phyloP scores from a whole-genome alignment of 2,797 vertebrate species.

The Xyrichtys novacula region DNA sequence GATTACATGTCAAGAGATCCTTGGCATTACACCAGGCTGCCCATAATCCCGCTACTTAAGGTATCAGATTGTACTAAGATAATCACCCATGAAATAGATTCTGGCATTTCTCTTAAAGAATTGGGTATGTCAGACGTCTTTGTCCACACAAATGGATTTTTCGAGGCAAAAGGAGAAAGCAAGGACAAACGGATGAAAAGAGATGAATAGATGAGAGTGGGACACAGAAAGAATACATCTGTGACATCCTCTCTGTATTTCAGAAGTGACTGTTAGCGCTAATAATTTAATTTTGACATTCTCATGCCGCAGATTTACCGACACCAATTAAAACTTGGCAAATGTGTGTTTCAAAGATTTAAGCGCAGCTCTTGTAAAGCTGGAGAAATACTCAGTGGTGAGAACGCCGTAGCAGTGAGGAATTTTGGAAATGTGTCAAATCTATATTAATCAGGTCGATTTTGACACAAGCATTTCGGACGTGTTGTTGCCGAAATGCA shows the following conservation, averaged over 20 bases:
- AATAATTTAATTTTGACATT: conserved; percentile 63
- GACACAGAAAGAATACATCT: conserved; percentile 5
- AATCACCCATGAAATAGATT: conserved; percentile 78
- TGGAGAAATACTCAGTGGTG: conserved; percentile 23
- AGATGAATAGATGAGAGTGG: conserved; percentile 32
- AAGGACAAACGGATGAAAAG: conserved; percentile 57
- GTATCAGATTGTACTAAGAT: conserved; percentile 81
- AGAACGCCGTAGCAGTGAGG: conserved; percentile 16
- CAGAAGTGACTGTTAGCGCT: conserved; percentile 19
- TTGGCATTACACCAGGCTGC: conserved; percentile 55
- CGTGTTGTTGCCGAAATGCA: conserved; percentile 49
- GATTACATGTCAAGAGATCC: conserved; percentile 78
- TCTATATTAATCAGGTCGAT: conserved; percentile 49
- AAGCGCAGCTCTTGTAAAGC: conserved; percentile 30
- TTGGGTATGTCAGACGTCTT: conserved; percentile 57
- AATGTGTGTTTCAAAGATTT: conserved; percentile 52
- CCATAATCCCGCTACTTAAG: conserved; percentile 76
- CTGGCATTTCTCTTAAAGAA: conserved; percentile 74
- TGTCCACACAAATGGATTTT: conserved; percentile 63
- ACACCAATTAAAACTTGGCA: conserved; percentile 79
- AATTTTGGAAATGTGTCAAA: conserved; percentile 56
- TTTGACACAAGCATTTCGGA: conserved; percentile 54
- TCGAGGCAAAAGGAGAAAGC: conserved; percentile 46
- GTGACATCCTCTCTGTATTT: conserved; percentile 9
- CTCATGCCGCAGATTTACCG: conserved; percentile 64